A percentile compares a stretch with the other conserved stretches of the same genome.
phyloP scores from a whole-genome alignment of 2,888 invertebrate species.

The Noctua janthe region DNA sequence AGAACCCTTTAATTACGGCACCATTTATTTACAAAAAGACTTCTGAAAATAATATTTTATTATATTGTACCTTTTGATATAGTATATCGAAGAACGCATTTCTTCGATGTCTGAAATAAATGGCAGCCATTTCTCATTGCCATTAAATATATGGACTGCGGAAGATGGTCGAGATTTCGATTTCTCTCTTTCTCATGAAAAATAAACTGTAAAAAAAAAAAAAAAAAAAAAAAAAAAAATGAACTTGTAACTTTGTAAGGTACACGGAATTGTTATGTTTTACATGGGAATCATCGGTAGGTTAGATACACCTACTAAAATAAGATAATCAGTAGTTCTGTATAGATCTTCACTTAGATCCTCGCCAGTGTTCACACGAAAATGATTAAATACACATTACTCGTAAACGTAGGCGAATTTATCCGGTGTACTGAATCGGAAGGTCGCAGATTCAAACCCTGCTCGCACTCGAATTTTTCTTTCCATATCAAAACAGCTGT shows the following conservation, averaged over 20 bases:
- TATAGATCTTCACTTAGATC: background rate
- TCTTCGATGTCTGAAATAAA: constrained; percentile 8
- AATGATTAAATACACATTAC: no score
- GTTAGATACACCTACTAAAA: background rate
- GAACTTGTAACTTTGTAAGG: background rate
- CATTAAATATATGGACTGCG: constrained; percentile 31
- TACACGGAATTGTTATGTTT: background rate
- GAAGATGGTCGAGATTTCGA: constrained; percentile 1
- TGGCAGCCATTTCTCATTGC: constrained; percentile 25
- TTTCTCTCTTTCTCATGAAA: background rate
- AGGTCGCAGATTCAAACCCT: no score
- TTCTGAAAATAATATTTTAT: constrained; percentile 23
- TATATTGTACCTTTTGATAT: background rate
- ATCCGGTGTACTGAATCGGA: no score
- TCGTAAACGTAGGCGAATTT: no score
- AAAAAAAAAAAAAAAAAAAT: no score
- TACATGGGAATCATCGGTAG: background rate
- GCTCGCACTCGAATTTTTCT: no score
- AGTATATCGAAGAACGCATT: background rate
- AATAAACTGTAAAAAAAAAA: no score
- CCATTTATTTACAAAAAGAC: constrained; percentile 19
- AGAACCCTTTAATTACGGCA: constrained; percentile 47
- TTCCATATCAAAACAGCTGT: no score
- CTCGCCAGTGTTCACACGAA: background rate
- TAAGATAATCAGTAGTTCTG: background rate